Evolutionary conservation across 2,113 vertebrate genomes (phyloP).

Genomic region (Martes martes): DNA sequence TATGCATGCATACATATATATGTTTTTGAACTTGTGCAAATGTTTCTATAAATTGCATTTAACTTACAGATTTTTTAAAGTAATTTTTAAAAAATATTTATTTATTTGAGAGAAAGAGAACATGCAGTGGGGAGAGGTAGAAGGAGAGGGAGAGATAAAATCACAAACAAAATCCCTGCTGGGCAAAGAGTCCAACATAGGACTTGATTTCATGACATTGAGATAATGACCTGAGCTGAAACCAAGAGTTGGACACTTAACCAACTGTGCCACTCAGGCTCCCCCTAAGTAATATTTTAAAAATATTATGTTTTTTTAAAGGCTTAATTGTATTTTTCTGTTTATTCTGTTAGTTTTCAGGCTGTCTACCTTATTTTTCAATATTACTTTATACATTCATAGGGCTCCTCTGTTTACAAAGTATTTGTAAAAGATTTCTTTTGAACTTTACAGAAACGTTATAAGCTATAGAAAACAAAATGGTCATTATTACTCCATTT

Average conservation of each 20-base stretch:
- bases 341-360: not conserved
- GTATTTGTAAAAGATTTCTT: not conserved
- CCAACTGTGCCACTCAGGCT: not conserved
- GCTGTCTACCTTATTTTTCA: not conserved
- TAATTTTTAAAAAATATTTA: not conserved
- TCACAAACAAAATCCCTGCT: not conserved
- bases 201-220: not conserved
- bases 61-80: not conserved
- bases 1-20: not conserved
- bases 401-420: not conserved
- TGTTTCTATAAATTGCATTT: not conserved
- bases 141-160: not conserved
- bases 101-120: not conserved
- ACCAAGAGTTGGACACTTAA: not conserved
- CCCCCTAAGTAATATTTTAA: not conserved
- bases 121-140: not conserved
- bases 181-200: not conserved
- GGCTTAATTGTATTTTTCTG: not conserved
- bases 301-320: not conserved
- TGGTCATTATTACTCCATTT: not conserved
- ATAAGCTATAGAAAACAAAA: not conserved
- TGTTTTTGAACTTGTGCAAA: not conserved
- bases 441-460: not conserved
- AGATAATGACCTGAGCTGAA: not conserved
- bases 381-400: not conserved